Evolutionary conservation across 2,113 vertebrate genomes (phyloP), one percentile per base, ranked within the genome.

Genomic region (Triplophysa tibetana): DNA sequence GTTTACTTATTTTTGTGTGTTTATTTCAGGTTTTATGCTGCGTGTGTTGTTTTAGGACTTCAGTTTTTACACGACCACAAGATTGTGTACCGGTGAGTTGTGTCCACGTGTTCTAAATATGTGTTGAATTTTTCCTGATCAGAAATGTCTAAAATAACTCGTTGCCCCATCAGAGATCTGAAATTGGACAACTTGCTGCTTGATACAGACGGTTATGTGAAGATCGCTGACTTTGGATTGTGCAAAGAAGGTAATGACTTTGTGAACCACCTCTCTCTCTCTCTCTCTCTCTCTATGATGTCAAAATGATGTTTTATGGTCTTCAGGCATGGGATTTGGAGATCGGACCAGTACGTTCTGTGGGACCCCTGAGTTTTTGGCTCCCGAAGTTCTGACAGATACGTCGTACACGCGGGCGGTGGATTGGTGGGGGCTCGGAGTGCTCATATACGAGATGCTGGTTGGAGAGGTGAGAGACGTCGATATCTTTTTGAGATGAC

Each of bases 171-270:
- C 90, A 99, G 97, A 91, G 97, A 99, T 93, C 92, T 99, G 87
- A 99, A 99, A 90, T 92, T 99, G 80, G 97, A 99, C 92, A 99
- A 99, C 83, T 92, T 99, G 90, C 86, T 99, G 89, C 92, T 99
- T 78, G 98, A 97, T 90, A 97, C 93, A 56, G 96, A 99, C 78
- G 97, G 98, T 81, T 99, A 98, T 73, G 96, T 99, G 86, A 99
- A 99, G 92, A 99, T 99, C 65, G 98, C 98, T n/a, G 98, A 99
- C 91, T 99, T 99, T 77, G 97, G 98, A 76, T 94, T 99, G 87
- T 99, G 97, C 88, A 99, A 99, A 95, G 98, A 99, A 96, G 98
- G 98, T 98, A 67, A 70, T 65, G 26, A 23, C 1, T 0, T 14
- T 65, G 26, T 81, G 52, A 7, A 38, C 33, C 33, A 38, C 5